A percentile compares a stretch with the other conserved stretches of the same genome.
phyloP scores from a whole-genome alignment of 2,888 invertebrate species.

The Eugnorisma glareosa region DNA sequence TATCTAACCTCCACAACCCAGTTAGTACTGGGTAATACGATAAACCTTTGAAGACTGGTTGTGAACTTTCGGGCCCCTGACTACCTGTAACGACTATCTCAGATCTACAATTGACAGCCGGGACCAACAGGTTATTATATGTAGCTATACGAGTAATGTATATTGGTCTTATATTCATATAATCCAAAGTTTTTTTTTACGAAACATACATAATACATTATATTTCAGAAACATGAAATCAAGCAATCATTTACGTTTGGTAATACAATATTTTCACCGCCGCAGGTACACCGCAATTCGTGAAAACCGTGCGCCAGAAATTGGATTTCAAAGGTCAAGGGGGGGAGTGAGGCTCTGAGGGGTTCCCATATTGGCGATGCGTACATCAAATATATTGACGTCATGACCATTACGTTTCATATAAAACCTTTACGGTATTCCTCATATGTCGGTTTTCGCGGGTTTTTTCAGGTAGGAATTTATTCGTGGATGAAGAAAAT shows the following conservation, averaged over 20 bases:
- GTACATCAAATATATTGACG: constrained; percentile 53
- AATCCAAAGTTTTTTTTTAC: background rate
- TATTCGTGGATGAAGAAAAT: constrained; percentile 4
- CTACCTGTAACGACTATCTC: background rate
- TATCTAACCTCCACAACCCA: background rate
- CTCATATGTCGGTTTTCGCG: constrained; percentile 11
- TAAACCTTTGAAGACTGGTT: background rate
- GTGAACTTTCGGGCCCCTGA: background rate
- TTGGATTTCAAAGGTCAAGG: constrained; percentile 56
- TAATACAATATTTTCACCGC: constrained; percentile 40
- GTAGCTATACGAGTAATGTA: background rate
- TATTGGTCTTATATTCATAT: background rate
- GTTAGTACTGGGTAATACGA: background rate
- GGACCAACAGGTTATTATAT: background rate
- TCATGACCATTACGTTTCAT: constrained; percentile 45
- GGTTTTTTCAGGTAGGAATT: constrained; percentile 14
- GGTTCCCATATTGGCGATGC: constrained; percentile 35
- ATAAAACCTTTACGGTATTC: constrained; percentile 42
- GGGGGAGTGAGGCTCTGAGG: constrained; percentile 14
- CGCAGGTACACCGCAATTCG: constrained; percentile 18
- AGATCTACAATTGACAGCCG: background rate
- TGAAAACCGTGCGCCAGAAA: constrained; percentile 30
- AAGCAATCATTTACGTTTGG: constrained; percentile 17
- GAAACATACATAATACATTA: background rate
- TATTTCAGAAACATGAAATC: constrained; percentile 16